Conservation (phyloP, 2,797 vertebrate genomes). For the Nasua narica region DNA sequence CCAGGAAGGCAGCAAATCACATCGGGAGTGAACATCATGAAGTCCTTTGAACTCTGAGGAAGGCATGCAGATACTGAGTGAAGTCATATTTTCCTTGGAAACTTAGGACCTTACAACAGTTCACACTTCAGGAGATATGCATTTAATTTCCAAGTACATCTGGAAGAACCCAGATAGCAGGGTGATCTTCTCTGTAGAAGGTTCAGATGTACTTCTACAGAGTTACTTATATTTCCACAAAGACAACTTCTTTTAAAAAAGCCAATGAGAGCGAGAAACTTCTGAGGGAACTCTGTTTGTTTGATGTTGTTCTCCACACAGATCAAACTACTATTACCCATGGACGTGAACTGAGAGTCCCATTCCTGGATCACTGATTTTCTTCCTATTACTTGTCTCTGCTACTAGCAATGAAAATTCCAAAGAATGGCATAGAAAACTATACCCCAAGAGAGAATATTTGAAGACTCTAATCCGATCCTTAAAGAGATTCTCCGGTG, state of each 20-base stretch:
- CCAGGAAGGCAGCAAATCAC: slow-evolving; percentile 89
- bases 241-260: slow-evolving; percentile 84
- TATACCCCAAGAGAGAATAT: slow-evolving; percentile 88
- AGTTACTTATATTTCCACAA: slow-evolving; percentile 92
- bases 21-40: slow-evolving; percentile 93
- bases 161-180: slow-evolving; percentile 89
- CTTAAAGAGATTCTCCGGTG: slow-evolving; percentile 93
- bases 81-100: slow-evolving; percentile 92
- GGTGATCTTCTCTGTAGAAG: slow-evolving; percentile 92
- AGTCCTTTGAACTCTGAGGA: slow-evolving; percentile 90
- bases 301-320: slow-evolving; percentile 87
- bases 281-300: slow-evolving; percentile 90
- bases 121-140: slow-evolving; percentile 81
- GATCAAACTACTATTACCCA: slow-evolving; percentile 90
- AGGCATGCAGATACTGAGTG: slow-evolving; percentile 88
- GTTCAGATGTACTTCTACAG: slow-evolving; percentile 89
- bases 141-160: slow-evolving; percentile 90
- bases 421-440: slow-evolving; percentile 91
- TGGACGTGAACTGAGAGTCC: slow-evolving; percentile 91
- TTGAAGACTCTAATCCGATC: slow-evolving; percentile 87
- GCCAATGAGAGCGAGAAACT: slow-evolving; percentile 88
- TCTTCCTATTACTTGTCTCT: slow-evolving; percentile 91
- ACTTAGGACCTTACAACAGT: slow-evolving; percentile 92
- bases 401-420: slow-evolving; percentile 87
- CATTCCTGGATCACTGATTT: slow-evolving; percentile 92